A percentile compares a stretch with the other conserved stretches of the same genome.
phyloP scores from a whole-genome alignment of 2,797 vertebrate genomes.

The Taeniopygia guttata region DNA sequence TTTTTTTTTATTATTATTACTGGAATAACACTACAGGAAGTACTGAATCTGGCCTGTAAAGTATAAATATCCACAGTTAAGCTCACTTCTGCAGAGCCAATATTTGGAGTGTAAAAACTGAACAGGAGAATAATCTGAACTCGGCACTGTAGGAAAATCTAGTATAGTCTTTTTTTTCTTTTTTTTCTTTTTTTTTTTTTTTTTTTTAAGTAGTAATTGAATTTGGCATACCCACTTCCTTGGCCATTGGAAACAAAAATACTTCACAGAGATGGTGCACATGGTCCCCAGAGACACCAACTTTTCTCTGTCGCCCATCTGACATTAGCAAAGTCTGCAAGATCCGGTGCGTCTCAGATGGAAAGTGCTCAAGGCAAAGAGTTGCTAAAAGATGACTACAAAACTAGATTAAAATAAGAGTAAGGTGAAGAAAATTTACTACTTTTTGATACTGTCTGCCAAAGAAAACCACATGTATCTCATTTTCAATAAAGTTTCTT shows the following conservation, averaged over 20 bases:
- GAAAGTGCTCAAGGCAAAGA: neutral
- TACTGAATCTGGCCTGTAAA: slow-evolving; percentile 1
- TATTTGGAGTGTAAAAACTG: neutral
- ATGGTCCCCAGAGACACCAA: neutral
- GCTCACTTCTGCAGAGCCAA: neutral
- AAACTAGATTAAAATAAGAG: neutral
- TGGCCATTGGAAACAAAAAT: neutral
- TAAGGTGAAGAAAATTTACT: neutral
- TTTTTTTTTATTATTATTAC: neutral
- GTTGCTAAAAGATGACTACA: neutral
- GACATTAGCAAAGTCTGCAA: neutral
- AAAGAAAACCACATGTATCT: neutral
- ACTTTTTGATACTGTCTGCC: neutral
- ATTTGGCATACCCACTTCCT: neutral
- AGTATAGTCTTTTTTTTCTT: neutral
- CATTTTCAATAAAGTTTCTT: neutral
- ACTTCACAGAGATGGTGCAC: neutral
- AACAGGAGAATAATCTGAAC: neutral
- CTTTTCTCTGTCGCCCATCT: neutral
- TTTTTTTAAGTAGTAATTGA: neutral
- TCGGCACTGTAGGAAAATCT: neutral
- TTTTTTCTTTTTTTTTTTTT: neutral
- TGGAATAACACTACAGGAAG: slow-evolving; percentile 47
- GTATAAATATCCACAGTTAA: neutral
- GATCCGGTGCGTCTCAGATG: neutral